Percentiles rank a stretch among this genome's conserved stretches.
Evolutionary conservation across 2,888 invertebrate species (phyloP).

Genomic region (Gryllus longicercus): DNA sequence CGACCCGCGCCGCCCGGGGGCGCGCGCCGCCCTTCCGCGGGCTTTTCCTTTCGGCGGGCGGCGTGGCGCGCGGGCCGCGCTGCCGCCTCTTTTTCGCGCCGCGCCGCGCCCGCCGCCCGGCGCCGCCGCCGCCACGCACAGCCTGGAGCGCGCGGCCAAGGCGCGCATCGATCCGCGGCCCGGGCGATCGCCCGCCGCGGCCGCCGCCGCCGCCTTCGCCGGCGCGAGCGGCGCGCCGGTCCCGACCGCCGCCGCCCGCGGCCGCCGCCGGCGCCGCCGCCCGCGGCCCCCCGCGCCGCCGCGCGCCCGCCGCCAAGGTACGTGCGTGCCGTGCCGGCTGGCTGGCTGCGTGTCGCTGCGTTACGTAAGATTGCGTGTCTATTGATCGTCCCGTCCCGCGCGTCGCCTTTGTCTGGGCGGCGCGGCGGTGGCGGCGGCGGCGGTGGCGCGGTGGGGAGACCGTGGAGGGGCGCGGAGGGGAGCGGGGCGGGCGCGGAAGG

Average conservation of each 20-base stretch:
- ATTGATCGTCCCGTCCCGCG: slow-evolving; percentile 44
- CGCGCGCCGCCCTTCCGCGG: background rate
- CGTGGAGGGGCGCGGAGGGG: slow-evolving; percentile 39
- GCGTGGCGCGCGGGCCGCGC: slow-evolving; percentile 17
- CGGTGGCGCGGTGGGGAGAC: slow-evolving; percentile 49
- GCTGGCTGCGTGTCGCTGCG: slow-evolving; percentile 1
- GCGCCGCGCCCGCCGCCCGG: background rate
- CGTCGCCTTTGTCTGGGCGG: background rate
- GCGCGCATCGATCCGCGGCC: slow-evolving; percentile 25
- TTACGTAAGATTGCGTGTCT: slow-evolving; percentile 18
- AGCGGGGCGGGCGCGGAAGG: slow-evolving; percentile 37
- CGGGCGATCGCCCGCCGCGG: too few species aligned
- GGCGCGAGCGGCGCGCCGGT: slow-evolving; percentile 29
- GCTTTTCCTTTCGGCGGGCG: slow-evolving; percentile 3
- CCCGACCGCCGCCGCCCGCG: background rate
- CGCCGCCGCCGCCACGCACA: background rate
- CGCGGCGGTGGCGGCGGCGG: slow-evolving; percentile 49
- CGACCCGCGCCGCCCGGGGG: background rate
- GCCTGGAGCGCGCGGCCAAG: slow-evolving; percentile 31
- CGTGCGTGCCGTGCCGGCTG: background rate
- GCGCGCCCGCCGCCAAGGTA: background rate
- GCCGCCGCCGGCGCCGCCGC: slow-evolving; percentile 36
- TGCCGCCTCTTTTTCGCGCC: slow-evolving; percentile 19
- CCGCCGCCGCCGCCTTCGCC: slow-evolving; percentile 26
- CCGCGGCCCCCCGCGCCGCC: slow-evolving; percentile 38